Conservation (phyloP, 2,797 vertebrate species). For the Myiotriccus ornatus region DNA sequence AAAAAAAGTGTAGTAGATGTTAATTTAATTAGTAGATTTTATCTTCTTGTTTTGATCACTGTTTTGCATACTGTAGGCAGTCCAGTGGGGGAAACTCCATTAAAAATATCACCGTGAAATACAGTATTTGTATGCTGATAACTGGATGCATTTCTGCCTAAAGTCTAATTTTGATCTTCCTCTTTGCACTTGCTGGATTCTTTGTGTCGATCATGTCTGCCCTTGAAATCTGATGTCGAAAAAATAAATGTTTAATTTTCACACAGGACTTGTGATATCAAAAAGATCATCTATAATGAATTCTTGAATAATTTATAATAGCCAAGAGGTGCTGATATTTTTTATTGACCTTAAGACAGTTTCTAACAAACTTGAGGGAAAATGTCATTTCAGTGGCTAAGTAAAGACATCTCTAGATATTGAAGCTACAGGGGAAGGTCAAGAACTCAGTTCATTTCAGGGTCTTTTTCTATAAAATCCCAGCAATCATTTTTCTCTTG, state of each 20-base stretch:
- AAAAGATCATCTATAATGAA: neutral
- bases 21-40: neutral
- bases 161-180: neutral
- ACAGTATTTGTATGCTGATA: neutral
- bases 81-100: neutral
- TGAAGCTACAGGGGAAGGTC: neutral
- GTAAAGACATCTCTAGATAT: neutral
- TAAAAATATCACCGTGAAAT: neutral
- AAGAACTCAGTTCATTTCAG: neutral
- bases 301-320: constrained; percentile 2
- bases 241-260: constrained; percentile 9
- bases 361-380: neutral
- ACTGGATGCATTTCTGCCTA: constrained; percentile 29
- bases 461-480: neutral
- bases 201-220: neutral
- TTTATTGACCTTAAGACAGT: neutral
- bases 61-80: neutral
- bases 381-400: neutral
- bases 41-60: neutral
- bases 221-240: neutral
- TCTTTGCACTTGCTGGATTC: neutral
- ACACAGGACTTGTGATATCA: neutral
- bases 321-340: neutral
- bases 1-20: neutral
- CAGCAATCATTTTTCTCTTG: neutral